These are phyloP conservation scores for Acipenser transmontanus DNA, from an alignment of 2,797 vertebrate genomes.

Conservation along the genomic window DNA sequence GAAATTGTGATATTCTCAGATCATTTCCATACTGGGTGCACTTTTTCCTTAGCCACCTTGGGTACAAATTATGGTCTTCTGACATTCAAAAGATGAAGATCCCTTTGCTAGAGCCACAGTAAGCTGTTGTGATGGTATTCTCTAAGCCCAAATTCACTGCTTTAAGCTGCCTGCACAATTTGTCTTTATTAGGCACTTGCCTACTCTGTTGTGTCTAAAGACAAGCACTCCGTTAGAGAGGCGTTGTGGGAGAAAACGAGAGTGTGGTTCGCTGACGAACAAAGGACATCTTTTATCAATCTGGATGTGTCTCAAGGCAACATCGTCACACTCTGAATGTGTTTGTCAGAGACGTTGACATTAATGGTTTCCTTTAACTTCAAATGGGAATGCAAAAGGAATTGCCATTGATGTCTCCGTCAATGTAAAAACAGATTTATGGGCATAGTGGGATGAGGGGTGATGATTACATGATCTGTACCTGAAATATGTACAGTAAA, in stretches of 20 bases:
- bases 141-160: background rate
- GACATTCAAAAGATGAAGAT: background rate
- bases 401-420: slow-evolving; percentile 20
- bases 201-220: slow-evolving; percentile 13
- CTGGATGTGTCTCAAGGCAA: slow-evolving; percentile 28
- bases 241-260: slow-evolving; percentile 6
- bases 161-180: slow-evolving; percentile 17
- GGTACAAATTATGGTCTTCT: too few species aligned
- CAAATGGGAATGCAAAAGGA: slow-evolving; percentile 8
- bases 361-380: slow-evolving; percentile 12
- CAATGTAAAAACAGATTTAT: slow-evolving; percentile 21
- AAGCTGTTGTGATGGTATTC: background rate
- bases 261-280: slow-evolving; percentile 25
- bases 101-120: background rate
- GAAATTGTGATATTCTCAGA: too few species aligned
- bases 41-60: too few species aligned
- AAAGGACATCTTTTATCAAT: slow-evolving; percentile 32
- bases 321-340: slow-evolving; percentile 22
- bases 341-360: slow-evolving; percentile 15
- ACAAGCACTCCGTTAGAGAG: slow-evolving; percentile 5
- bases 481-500: too few species aligned
- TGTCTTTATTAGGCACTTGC: slow-evolving; percentile 22
- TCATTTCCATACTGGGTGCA: too few species aligned
- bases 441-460: too few species aligned
- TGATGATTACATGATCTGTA: too few species aligned